Conservation (phyloP, 2,888 invertebrate species). For the Mongoloraphidia duomilia region DNA sequence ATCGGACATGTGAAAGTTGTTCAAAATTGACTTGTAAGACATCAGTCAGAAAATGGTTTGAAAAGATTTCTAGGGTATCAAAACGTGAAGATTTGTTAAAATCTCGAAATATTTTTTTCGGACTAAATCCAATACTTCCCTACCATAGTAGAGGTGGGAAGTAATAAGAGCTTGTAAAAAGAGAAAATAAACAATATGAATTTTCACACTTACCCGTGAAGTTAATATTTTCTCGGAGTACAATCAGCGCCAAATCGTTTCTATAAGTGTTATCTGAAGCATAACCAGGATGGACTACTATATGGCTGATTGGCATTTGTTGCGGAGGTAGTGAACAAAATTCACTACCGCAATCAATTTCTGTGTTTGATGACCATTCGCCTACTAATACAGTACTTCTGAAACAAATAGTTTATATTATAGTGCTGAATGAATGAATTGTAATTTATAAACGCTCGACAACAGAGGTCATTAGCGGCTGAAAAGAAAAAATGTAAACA, state of each 20-base stretch:
- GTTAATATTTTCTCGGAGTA: constrained; percentile 52
- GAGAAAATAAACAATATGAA: no score
- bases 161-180: no score
- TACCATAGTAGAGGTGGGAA: no score
- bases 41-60: no score
- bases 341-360: constrained; percentile 59
- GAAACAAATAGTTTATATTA: constrained; percentile 8
- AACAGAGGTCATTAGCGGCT: no score
- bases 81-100: no score
- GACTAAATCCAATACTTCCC: no score
- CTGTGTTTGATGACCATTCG: constrained; percentile 55
- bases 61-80: no score
- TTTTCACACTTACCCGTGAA: constrained; percentile 42
- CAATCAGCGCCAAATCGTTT: constrained; percentile 61
- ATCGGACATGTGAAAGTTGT: no score
- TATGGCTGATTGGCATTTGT: constrained; percentile 56
- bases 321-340: constrained; percentile 61
- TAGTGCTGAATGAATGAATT: constrained; percentile 1
- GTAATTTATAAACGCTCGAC: neutral
- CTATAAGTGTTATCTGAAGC: constrained; percentile 34
- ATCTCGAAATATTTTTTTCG: no score
- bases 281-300: constrained; percentile 64
- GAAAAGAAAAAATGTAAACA: no score
- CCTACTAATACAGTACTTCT: constrained; percentile 61
- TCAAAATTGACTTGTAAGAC: no score